Percentiles rank a stretch among this genome's conserved stretches.
These are phyloP conservation scores for Caerostris extrusa DNA, from an alignment of 1,140 invertebrate genomes.

Conservation along the genomic window DNA sequence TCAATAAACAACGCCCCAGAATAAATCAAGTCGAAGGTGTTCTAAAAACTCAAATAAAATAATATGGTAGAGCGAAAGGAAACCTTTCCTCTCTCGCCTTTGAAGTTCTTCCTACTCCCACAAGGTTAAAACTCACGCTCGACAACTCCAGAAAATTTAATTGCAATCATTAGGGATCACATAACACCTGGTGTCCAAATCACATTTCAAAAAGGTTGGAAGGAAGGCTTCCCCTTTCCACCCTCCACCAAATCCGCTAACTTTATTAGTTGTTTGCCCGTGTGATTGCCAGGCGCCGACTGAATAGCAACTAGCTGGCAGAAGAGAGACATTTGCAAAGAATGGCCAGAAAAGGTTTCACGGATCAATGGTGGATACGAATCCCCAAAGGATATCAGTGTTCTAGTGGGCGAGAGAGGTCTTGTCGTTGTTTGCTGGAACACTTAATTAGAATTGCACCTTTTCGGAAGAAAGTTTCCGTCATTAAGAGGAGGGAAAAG, in stretches of 20 bases:
- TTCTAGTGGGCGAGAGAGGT: background rate
- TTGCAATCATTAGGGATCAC: constrained; percentile 66
- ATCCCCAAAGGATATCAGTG: constrained; percentile 26
- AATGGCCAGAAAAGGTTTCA: background rate
- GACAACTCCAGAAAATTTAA: constrained; percentile 61
- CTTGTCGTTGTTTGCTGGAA: constrained; percentile 30
- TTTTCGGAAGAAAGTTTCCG: constrained; percentile 15
- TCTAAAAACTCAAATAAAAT: background rate
- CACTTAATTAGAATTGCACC: constrained; percentile 46
- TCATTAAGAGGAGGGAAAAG: background rate
- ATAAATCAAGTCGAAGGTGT: constrained; percentile 27
- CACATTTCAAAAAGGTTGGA: constrained; percentile 56
- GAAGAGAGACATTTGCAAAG: constrained; percentile 6
- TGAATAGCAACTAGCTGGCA: constrained; percentile 51
- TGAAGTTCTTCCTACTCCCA: background rate
- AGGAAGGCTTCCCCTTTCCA: background rate
- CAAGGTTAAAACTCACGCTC: constrained; percentile 44
- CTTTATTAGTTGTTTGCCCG: constrained; percentile 67
- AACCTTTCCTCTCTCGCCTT: background rate
- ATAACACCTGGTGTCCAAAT: constrained; percentile 71
- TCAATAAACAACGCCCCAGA: background rate
- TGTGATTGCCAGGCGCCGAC: constrained; percentile 27
- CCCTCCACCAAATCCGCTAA: constrained; percentile 39
- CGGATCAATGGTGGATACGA: background rate
- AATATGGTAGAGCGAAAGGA: background rate